Evolutionary conservation across 1,140 invertebrate genomes (phyloP).

Genomic region (Forficula auricularia): DNA sequence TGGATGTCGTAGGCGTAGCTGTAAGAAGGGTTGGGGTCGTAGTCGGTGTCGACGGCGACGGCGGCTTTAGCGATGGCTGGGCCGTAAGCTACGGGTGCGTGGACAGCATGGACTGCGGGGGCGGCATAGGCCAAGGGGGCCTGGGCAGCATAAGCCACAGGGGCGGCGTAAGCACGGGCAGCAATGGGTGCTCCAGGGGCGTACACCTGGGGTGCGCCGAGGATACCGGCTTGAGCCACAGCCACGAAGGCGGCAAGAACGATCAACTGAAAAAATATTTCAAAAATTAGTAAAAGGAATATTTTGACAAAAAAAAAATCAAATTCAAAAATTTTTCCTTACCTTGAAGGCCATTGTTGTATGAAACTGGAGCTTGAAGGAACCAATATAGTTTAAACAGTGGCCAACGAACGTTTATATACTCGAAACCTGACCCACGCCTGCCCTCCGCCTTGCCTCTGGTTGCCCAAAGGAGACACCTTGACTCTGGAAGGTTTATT

Average conservation of each 20-base stretch:
- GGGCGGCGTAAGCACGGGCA: neutral
- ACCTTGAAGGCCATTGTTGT: slow-evolving; percentile 1
- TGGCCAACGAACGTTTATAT: too few species aligned
- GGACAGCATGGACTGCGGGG: slow-evolving; percentile 3
- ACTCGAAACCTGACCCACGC: too few species aligned
- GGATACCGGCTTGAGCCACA: slow-evolving; percentile 14
- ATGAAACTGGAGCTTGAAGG: too few species aligned
- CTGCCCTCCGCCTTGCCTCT: too few species aligned
- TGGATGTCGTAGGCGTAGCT: slow-evolving; percentile 13
- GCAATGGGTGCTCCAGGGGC: slow-evolving; percentile 14
- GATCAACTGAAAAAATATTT: slow-evolving; percentile 25
- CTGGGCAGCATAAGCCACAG: slow-evolving; percentile 8
- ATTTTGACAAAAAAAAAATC: too few species aligned
- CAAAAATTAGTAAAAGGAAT: too few species aligned
- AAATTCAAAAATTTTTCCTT: neutral
- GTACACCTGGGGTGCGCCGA: slow-evolving; percentile 15
- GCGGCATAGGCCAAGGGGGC: slow-evolving; percentile 5
- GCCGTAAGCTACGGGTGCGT: slow-evolving; percentile 7
- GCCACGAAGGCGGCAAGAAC: slow-evolving; percentile 26
- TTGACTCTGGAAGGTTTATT: too few species aligned
- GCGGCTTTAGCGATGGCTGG: slow-evolving; percentile 11
- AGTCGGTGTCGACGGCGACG: slow-evolving; percentile 15
- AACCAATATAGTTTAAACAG: too few species aligned
- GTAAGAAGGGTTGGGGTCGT: slow-evolving; percentile 12
- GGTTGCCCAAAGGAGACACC: too few species aligned